phyloP scores from a whole-genome alignment of 1,140 invertebrate species.

The Ephestia elutella region DNA sequence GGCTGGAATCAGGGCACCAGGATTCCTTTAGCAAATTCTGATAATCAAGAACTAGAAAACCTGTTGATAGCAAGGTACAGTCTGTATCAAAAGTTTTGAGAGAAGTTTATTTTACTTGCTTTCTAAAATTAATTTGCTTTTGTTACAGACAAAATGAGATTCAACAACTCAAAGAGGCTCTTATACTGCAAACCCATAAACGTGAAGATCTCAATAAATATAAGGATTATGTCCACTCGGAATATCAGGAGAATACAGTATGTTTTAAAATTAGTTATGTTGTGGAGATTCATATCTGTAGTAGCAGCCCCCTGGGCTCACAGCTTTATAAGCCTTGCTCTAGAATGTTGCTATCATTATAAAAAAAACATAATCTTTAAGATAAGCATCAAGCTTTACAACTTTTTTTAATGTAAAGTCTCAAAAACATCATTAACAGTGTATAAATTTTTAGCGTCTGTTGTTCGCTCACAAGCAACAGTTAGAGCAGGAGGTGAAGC shows the following conservation, averaged over 20 bases:
- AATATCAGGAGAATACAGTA: slow-evolving; percentile 76
- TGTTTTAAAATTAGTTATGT: slow-evolving; percentile 14
- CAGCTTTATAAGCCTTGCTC: too few relatives aligned
- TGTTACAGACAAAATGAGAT: slow-evolving; percentile 65
- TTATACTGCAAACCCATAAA: slow-evolving; percentile 58
- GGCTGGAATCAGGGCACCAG: slow-evolving; percentile 82
- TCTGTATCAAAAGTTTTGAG: slow-evolving; percentile 2
- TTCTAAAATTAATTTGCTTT: neutral
- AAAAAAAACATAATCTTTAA: too few relatives aligned
- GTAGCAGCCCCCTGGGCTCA: too few relatives aligned
- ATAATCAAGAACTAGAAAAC: slow-evolving; percentile 79
- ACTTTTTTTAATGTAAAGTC: neutral
- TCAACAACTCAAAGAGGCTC: slow-evolving; percentile 56
- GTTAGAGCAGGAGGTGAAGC: slow-evolving; percentile 77
- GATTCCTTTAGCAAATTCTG: slow-evolving; percentile 82
- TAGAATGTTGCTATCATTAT: too few relatives aligned
- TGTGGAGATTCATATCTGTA: too few relatives aligned
- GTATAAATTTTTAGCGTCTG: slow-evolving; percentile 60
- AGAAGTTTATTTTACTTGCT: neutral
- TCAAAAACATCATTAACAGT: too few relatives aligned
- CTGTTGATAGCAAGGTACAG: slow-evolving; percentile 53
- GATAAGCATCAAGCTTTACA: too few relatives aligned
- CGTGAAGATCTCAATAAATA: slow-evolving; percentile 71
- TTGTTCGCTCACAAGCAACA: slow-evolving; percentile 77
- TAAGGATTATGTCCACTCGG: slow-evolving; percentile 69